Percentiles rank a stretch among this genome's conserved stretches.
These are phyloP conservation scores for Pristionchus japonicus DNA, from an alignment of 2,888 invertebrate genomes.

Conservation along the genomic window DNA sequence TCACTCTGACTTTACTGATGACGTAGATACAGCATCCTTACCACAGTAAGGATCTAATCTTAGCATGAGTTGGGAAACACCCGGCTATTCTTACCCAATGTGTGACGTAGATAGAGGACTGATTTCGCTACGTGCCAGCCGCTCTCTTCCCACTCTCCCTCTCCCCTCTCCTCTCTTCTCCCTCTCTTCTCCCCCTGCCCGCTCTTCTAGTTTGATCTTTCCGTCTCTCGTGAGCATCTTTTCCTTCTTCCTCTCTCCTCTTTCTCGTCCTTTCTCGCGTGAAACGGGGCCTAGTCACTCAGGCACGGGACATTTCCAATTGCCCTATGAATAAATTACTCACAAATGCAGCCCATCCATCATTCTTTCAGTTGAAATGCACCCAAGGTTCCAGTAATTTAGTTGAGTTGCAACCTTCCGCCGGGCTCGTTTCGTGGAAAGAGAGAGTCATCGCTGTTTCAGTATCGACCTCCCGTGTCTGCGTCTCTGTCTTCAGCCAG, in stretches of 20 bases:
- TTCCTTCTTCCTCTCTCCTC: not conserved
- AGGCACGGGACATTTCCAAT: not conserved
- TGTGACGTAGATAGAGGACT: not conserved
- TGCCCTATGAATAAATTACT: not conserved
- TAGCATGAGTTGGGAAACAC: not conserved
- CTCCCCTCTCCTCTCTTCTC: not conserved
- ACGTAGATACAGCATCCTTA: no score
- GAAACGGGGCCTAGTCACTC: not conserved
- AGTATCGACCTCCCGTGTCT: not conserved
- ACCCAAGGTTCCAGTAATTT: not conserved
- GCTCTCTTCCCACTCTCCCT: not conserved
- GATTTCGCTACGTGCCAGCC: not conserved
- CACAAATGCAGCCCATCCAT: not conserved
- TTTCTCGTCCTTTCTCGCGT: not conserved
- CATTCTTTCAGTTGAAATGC: not conserved
- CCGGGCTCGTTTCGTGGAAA: no score
- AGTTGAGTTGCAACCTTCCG: not conserved
- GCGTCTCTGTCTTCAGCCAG: not conserved
- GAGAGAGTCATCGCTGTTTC: not conserved
- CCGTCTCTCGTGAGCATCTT: not conserved
- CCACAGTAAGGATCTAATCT: not conserved
- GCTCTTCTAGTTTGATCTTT: not conserved
- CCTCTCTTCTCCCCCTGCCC: not conserved
- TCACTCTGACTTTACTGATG: no score
- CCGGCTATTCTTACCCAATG: not conserved